Conservation (phyloP, 2,797 vertebrate genomes). For the Helicolenus hilgendorfi region DNA sequence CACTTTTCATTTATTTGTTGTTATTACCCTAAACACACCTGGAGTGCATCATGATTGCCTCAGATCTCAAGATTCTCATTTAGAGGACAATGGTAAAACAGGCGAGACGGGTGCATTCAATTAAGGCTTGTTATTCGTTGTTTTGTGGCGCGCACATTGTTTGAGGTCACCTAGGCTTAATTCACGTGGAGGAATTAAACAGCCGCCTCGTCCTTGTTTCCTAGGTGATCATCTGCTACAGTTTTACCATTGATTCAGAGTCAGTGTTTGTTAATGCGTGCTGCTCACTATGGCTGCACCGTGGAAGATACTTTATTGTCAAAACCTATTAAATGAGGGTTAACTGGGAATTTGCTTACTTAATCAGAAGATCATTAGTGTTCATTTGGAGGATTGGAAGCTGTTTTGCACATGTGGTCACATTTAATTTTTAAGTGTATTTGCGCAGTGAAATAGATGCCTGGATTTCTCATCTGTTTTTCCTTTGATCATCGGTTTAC, state of each 20-base stretch:
- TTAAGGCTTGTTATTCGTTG: slow-evolving; percentile 53
- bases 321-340: slow-evolving; percentile 37
- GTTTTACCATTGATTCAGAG: slow-evolving; percentile 53
- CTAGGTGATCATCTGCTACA: slow-evolving; percentile 72
- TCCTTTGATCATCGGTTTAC: neutral
- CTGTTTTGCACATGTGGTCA: neutral
- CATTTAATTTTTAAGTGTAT: neutral
- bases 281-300: slow-evolving; percentile 25
- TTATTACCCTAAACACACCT: slow-evolving; percentile 44
- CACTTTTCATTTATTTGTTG: slow-evolving; percentile 14
- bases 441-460: neutral
- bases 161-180: slow-evolving; percentile 70
- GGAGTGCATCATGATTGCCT: slow-evolving; percentile 43
- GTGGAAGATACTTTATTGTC: slow-evolving; percentile 37
- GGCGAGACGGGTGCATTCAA: slow-evolving; percentile 34
- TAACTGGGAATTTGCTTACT: slow-evolving; percentile 26
- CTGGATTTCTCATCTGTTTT: neutral
- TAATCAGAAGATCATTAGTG: slow-evolving; percentile 36
- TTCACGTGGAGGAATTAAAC: slow-evolving; percentile 63
- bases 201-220: slow-evolving; percentile 74
- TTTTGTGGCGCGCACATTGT: slow-evolving; percentile 28
- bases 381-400: slow-evolving; percentile 36
- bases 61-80: slow-evolving; percentile 49
- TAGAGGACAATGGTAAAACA: slow-evolving; percentile 43
- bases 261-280: slow-evolving; percentile 50